Evolutionary conservation across 2,888 invertebrate genomes (phyloP), one percentile per base, ranked within the genome.

Genomic region (Eretmocerus hayati): DNA sequence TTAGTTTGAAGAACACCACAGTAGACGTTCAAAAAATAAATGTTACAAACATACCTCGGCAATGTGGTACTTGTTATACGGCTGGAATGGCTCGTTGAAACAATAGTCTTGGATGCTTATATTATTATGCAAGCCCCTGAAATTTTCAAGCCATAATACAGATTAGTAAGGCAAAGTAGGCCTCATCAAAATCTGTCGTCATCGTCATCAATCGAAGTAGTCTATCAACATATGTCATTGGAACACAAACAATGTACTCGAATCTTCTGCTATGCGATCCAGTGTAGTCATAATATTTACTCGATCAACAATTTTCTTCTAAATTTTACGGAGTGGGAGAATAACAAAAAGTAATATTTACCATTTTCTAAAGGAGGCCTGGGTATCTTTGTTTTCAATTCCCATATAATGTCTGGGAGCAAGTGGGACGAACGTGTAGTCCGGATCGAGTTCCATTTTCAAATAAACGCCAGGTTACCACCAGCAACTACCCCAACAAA

Each of bases 81-180:
- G 56, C 30, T 69, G 66, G 58, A 74, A 74, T 15, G 64, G 60
- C 58, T 73, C 70, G 48, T 74, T 74, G 54, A 75, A 75, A 26
- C 67, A 64, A 56, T 69, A 75, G 48, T 66, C 65, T 54, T 73
- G 71, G 6, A 73, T 55, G 16, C 61, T 57, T 11, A 75, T 59
- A 46, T 72, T 67, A 20, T 62, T 65, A 32, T 63, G 62, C 46
- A 75, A 55, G 3, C 74, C 73, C 75, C 75, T 73, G 43, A n/a
- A 53, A 50, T 44, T 38, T 9, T 13, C n/a, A 33, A 16, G 15
- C n/a, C 15, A 36, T 36, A 16, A 4, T 9, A 35, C 15, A 35
- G 18, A 8, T 4, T 30, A 30, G 13, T 11, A 4, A 18, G 18
- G 11, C 15, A 35, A 9, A 15, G 3, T n/a, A n/a, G n/a, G n/a